Percentiles rank a stretch among this genome's conserved stretches.
Evolutionary conservation across 2,797 vertebrate species (phyloP).

Genomic region (Characodon lateralis): DNA sequence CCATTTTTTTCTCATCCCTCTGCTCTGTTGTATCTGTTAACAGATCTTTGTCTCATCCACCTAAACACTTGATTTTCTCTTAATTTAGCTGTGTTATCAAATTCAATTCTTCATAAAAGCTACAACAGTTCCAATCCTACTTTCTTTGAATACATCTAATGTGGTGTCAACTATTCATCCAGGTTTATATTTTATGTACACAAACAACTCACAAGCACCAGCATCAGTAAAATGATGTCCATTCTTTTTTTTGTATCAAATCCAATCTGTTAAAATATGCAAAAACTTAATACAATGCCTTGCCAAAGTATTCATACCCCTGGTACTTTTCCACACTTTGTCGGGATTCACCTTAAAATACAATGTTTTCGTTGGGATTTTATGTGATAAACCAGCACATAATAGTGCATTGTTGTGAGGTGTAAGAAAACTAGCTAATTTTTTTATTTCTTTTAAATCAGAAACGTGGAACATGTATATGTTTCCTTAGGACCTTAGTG

Average conservation of each 20-base stretch:
- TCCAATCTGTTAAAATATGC: not conserved
- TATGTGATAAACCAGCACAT: not conserved
- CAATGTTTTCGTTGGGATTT: not conserved
- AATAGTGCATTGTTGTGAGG: not conserved
- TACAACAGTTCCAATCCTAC: not conserved
- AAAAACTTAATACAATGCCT: not conserved
- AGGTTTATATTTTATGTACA: too few species aligned
- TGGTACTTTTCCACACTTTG: not conserved
- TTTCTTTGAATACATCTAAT: not conserved
- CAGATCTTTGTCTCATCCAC: not conserved
- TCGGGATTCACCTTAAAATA: not conserved
- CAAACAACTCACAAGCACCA: too few species aligned
- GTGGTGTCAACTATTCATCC: too few species aligned
- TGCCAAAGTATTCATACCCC: not conserved
- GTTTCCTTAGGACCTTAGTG: too few species aligned
- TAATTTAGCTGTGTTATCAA: not conserved
- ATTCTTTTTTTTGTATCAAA: not conserved
- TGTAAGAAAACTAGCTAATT: not conserved
- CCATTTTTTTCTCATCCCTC: not conserved
- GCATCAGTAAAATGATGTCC: not conserved
- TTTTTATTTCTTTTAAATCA: not conserved
- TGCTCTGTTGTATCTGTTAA: not conserved
- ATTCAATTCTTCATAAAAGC: not conserved
- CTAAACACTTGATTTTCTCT: not conserved
- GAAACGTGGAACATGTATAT: not conserved